phyloP scores from a whole-genome alignment of 2,797 vertebrate genomes.

The Australoheros facetus region DNA sequence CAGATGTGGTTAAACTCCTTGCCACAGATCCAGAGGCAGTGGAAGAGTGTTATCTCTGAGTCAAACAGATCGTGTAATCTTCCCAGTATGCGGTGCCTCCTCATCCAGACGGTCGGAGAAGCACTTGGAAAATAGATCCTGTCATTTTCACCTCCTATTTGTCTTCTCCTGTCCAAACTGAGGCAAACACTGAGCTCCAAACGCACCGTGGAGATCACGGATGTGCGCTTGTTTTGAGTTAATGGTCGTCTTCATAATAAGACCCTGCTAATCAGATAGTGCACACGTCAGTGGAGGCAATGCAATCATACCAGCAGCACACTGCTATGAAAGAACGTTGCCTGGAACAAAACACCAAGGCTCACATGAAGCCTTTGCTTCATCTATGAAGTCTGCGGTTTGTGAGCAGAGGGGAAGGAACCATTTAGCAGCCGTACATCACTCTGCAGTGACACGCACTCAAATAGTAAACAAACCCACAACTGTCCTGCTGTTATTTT shows the following conservation, averaged over 20 bases:
- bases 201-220: not conserved
- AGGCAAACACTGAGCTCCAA: not conserved
- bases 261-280: conserved; percentile 30
- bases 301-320: conserved; percentile 40
- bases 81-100: conserved; percentile 11
- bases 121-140: not conserved
- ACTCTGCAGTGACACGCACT: conserved; percentile 13
- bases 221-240: conserved; percentile 30
- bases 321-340: conserved; percentile 36
- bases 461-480: conserved; percentile 10
- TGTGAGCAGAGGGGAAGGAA: conserved; percentile 40
- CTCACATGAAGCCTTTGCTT: conserved; percentile 42
- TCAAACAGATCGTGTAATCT: conserved; percentile 30
- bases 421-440: conserved; percentile 26
- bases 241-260: conserved; percentile 31
- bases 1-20: not conserved
- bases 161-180: not conserved
- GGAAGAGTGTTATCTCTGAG: conserved; percentile 26
- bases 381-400: conserved; percentile 48
- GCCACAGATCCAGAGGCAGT: not conserved
- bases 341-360: conserved; percentile 51
- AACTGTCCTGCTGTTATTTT: not conserved
- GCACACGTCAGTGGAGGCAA: conserved; percentile 32
- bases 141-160: not conserved
- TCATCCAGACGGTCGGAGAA: not conserved